Conservation (phyloP, 2,113 vertebrate genomes). For the Hipposideros armiger region DNA sequence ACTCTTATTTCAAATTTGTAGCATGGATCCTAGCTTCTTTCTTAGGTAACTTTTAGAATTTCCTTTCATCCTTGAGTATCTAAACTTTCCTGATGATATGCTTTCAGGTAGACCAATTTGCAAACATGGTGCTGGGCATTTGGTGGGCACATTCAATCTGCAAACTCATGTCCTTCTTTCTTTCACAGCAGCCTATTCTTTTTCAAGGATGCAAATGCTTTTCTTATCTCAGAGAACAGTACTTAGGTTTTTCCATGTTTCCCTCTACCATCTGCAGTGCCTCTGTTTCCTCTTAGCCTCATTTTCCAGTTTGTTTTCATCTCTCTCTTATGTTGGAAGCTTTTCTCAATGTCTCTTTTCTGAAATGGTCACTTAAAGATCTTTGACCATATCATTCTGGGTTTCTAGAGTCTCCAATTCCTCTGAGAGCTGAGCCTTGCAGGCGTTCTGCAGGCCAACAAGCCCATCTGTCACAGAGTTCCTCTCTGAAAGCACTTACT, state of each 20-base stretch:
- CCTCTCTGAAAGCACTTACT: neutral
- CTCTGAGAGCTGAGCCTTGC: neutral
- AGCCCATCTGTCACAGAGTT: neutral
- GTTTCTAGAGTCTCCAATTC: neutral
- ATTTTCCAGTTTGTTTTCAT: conserved; percentile 35
- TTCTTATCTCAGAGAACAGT: conserved; percentile 4
- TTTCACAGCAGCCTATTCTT: neutral
- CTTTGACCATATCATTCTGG: neutral
- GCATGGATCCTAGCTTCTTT: neutral
- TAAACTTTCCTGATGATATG: neutral
- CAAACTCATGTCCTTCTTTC: neutral
- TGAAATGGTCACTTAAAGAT: neutral
- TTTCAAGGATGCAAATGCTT: neutral
- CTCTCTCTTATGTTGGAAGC: neutral
- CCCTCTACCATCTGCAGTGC: neutral
- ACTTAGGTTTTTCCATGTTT: neutral
- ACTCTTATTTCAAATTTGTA: neutral
- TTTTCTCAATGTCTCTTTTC: neutral
- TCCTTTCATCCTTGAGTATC: neutral
- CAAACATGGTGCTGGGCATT: neutral
- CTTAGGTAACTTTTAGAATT: neutral
- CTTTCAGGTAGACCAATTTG: neutral
- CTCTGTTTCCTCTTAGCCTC: conserved; percentile 2
- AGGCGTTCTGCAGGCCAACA: neutral
- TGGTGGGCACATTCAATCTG: neutral